Conservation (phyloP, 2,888 invertebrate genomes). For the Taphrorychus bicolor region DNA sequence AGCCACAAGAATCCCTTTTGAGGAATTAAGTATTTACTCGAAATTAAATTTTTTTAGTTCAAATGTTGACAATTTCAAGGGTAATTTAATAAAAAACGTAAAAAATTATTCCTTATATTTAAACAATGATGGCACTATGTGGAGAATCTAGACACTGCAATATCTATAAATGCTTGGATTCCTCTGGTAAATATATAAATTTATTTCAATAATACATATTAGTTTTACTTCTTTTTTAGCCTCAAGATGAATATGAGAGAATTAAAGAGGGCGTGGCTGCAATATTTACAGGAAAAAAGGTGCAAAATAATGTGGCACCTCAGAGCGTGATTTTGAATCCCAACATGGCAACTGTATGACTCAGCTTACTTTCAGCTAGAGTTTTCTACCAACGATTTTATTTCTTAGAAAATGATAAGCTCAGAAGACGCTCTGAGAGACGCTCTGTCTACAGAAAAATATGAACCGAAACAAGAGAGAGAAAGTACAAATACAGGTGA, state of each 20-base stretch:
- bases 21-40: slow-evolving; percentile 95
- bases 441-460: not conserved
- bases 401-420: slow-evolving; percentile 41
- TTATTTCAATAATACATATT: not conserved
- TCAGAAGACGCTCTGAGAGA: slow-evolving; percentile 38
- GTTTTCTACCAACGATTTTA: not conserved
- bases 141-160: slow-evolving; percentile 77
- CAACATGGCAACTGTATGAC: slow-evolving; percentile 64
- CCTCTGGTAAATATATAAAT: slow-evolving; percentile 67
- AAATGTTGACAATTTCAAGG: slow-evolving; percentile 59
- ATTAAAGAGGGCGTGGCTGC: slow-evolving; percentile 72
- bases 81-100: slow-evolving; percentile 52
- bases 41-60: slow-evolving; percentile 81
- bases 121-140: slow-evolving; percentile 99
- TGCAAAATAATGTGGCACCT: slow-evolving; percentile 62
- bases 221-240: slow-evolving; percentile 49
- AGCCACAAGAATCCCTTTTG: slow-evolving; percentile 90
- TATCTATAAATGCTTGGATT: slow-evolving; percentile 74
- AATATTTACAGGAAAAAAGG: slow-evolving; percentile 69
- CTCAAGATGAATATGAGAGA: slow-evolving; percentile 62
- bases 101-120: too few relatives aligned
- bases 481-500: too few relatives aligned
- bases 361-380: not conserved
- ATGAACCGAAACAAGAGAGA: not conserved
- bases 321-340: slow-evolving; percentile 69